These are phyloP conservation scores for Eupithecia dodoneata DNA, from an alignment of 2,888 invertebrate species.

Conservation along the genomic window DNA sequence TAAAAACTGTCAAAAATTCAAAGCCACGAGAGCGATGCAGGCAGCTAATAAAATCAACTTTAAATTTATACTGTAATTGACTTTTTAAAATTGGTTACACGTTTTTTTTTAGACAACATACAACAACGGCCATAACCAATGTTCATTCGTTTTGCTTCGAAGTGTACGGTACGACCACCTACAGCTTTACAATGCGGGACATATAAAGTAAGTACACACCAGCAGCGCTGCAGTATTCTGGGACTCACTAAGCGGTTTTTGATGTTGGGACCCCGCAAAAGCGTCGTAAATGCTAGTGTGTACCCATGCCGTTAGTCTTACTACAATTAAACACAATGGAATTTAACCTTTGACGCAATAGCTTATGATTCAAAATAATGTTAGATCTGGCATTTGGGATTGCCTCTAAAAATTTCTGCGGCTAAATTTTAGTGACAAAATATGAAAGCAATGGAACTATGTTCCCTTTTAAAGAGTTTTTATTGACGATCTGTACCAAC, in stretches of 20 bases:
- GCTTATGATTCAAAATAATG: slow-evolving; percentile 8
- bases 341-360: not conserved
- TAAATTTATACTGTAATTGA: not conserved
- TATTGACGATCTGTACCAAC: not conserved
- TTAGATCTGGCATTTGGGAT: not conserved
- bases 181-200: slow-evolving; percentile 52
- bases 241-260: slow-evolving; percentile 71
- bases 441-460: not conserved
- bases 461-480: not conserved
- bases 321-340: slow-evolving; percentile 12
- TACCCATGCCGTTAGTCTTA: not conserved
- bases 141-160: not conserved
- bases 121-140: not conserved
- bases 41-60: not conserved
- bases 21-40: not conserved
- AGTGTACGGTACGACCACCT: not conserved
- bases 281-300: slow-evolving; percentile 62
- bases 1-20: not conserved
- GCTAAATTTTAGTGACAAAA: not conserved
- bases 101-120: not conserved
- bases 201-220: not conserved
- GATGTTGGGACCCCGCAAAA: slow-evolving; percentile 64
- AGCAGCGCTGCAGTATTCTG: slow-evolving; percentile 49
- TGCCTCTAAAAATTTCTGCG: not conserved
- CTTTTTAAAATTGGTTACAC: not conserved